Percentiles rank a stretch among this genome's conserved stretches.
These are phyloP conservation scores for Athalia cordata DNA, from an alignment of 2,888 invertebrate species.

Conservation along the genomic window DNA sequence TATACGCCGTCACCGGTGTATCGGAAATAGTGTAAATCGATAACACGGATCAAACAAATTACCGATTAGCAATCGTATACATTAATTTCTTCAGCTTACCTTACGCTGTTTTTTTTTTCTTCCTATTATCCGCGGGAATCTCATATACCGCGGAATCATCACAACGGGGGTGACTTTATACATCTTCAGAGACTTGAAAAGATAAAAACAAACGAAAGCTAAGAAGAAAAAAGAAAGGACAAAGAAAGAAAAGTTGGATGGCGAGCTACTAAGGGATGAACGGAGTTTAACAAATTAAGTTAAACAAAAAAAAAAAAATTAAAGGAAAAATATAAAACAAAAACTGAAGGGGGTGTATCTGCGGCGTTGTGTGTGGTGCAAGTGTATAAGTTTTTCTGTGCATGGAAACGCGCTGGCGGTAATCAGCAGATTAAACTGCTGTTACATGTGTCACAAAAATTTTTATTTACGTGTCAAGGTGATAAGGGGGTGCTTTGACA, in stretches of 20 bases:
- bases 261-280: no score
- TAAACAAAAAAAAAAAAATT: neutral
- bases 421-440: neutral
- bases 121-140: neutral
- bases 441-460: no score
- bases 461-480: no score
- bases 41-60: constrained; percentile 6
- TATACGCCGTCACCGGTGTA: constrained; percentile 6
- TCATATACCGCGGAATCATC: constrained; percentile 6
- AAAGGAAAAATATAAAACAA: neutral
- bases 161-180: constrained; percentile 1
- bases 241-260: neutral
- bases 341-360: neutral
- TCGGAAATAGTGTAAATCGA: neutral
- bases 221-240: neutral
- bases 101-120: constrained; percentile 9
- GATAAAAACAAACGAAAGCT: neutral
- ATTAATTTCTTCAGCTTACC: neutral
- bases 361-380: neutral
- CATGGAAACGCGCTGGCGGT: neutral
- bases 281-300: neutral
- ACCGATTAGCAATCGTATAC: constrained; percentile 7
- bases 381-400: neutral
- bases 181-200: neutral
- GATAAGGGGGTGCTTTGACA: constrained; percentile 22